Evolutionary conservation across 2,888 invertebrate genomes (phyloP).

Genomic region (Ormyrus pomaceus): DNA sequence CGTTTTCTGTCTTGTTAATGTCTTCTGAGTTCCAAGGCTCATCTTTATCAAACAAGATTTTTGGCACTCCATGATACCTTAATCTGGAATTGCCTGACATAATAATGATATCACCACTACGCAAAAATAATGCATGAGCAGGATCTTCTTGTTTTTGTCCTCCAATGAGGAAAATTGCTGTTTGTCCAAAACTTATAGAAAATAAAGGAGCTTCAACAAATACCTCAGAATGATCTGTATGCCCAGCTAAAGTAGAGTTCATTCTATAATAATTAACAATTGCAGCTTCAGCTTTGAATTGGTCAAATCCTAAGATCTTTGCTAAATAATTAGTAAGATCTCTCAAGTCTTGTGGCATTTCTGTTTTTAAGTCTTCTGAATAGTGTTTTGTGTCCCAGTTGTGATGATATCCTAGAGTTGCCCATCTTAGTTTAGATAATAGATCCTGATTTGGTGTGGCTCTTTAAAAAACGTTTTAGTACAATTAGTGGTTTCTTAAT

Average conservation of each 20-base stretch:
- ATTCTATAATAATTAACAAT: constrained; percentile 97
- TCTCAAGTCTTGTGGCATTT: constrained; percentile 86
- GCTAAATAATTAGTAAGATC: constrained; percentile 82
- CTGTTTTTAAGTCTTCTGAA: constrained; percentile 80
- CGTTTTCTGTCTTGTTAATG: constrained; percentile 28
- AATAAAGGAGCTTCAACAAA: constrained; percentile 91
- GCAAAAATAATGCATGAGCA: constrained; percentile 84
- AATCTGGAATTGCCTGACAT: constrained; percentile 92
- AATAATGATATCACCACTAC: constrained; percentile 93
- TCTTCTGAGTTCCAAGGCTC: constrained; percentile 76
- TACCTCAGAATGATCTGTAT: constrained; percentile 95
- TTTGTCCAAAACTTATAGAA: constrained; percentile 96
- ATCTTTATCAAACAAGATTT: constrained; percentile 80
- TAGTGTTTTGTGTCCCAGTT: constrained; percentile 98
- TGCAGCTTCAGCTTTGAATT: constrained; percentile 91
- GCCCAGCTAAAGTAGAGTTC: constrained; percentile 94
- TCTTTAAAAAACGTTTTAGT: constrained; percentile 52
- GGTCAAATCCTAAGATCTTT: constrained; percentile 77
- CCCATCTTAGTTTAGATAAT: constrained; percentile 88
- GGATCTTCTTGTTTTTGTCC: constrained; percentile 83
- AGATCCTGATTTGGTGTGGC: constrained; percentile 63
- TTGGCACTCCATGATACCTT: constrained; percentile 96
- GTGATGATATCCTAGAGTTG: constrained; percentile 97
- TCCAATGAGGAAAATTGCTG: constrained; percentile 95
- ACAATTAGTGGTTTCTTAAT: constrained; percentile 1